These are phyloP conservation scores for Pogonognathellus flavescens DNA, from an alignment of 1,140 invertebrate species.

Conservation along the genomic window DNA sequence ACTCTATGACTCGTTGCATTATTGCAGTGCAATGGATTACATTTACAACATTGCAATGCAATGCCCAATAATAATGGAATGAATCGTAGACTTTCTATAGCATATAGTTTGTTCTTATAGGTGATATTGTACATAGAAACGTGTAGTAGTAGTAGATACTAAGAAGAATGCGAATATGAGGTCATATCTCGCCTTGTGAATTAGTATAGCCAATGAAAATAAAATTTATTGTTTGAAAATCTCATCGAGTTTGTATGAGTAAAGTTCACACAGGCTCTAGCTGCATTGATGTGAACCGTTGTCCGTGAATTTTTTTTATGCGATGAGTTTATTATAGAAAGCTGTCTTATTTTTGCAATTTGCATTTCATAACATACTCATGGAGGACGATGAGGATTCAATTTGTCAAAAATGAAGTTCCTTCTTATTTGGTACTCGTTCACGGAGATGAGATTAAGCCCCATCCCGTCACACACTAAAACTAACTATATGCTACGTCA, in stretches of 20 bases:
- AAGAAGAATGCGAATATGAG: conserved; percentile 21
- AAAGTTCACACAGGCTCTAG: neutral
- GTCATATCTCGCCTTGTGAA: neutral
- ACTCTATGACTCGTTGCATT: conserved; percentile 26
- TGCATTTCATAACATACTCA: neutral
- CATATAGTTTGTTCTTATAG: neutral
- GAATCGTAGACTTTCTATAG: neutral
- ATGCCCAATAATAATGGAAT: neutral
- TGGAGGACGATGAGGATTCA: no score
- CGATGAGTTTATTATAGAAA: neutral
- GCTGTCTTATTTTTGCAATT: neutral
- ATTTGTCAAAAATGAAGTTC: no score
- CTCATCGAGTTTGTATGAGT: neutral
- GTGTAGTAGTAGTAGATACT: conserved; percentile 26
- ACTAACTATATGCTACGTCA: neutral
- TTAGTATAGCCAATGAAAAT: neutral
- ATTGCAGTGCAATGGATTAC: neutral
- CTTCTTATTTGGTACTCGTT: no score
- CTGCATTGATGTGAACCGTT: neutral
- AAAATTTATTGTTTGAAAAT: conserved; percentile 7
- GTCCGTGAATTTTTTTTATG: conserved; percentile 31
- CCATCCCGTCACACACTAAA: neutral
- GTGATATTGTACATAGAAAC: neutral
- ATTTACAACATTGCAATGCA: neutral
- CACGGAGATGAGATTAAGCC: no score